Base-by-base conservation (phyloP, 2,888 invertebrate genomes). In the Macrophya alboannulata region DNA sequence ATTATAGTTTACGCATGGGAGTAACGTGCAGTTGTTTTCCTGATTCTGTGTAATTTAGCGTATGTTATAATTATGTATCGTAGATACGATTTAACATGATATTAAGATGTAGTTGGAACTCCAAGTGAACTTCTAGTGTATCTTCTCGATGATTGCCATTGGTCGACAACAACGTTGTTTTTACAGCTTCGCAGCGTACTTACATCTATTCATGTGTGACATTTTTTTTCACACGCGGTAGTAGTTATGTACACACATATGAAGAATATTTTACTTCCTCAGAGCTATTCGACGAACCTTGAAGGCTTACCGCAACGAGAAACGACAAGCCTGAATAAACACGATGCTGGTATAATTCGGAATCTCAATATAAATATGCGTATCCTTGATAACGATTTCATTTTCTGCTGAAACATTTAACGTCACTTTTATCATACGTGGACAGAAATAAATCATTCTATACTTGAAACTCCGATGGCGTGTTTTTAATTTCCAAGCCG, bases 271-370 rank as follows among this genome's bases (percentile, higher is more conserved):
- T 71, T 8, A 71, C 40, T 71, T 71, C 71, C 71, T 40, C 9
- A 71, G 25, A 40, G 17, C 25, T 71, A n/a, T 71, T 71, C 71
- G 71, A 9, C 31, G 71, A 71, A 71, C 37, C 71, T n/a, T 71
- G 71, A 71, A 71, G 71, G 71, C 40, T n/a, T 71, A 71, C 40
- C 40, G 40, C 25, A 40, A 71, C 31, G 37, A 71, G 15, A 37
- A 37, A 71, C 71, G 71, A 40, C n/a, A 71, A 17, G 71, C 71
- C 71, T 37, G 71, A 37, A 37, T n/a, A 40, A 71, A 71, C 71
- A 31, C 40, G n/a, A 6, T n/a, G 17, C n/a, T 17, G 71, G 37
- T 40, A 31, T 31, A 25, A 8, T 71, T 40, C 15, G n/a, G 71
- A 37, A n/a, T 71, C 40, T 17, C 71, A 71, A 15, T 71, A 51